Conservation (phyloP, 2,888 invertebrate species). For the Hemistola chrysoprasaria region DNA sequence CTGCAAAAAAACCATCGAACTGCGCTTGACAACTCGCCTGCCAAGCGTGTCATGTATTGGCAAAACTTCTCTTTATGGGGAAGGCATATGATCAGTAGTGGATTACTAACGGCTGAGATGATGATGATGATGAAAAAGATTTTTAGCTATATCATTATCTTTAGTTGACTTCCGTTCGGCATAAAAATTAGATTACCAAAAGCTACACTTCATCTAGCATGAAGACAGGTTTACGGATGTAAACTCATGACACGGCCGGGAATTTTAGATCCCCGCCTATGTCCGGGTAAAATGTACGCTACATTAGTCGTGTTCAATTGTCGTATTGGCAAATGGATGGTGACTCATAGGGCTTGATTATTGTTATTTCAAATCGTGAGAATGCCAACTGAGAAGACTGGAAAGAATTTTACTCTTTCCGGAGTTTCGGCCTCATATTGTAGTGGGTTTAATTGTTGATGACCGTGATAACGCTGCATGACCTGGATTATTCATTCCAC, state of each 20-base stretch:
- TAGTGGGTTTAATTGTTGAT: slow-evolving; percentile 21
- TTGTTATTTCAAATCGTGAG: slow-evolving; percentile 39
- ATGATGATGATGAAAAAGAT: too few species aligned
- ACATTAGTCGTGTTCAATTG: slow-evolving; percentile 20
- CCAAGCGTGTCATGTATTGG: too few species aligned
- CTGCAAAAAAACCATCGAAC: too few species aligned
- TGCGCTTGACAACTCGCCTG: too few species aligned
- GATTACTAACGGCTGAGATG: too few species aligned
- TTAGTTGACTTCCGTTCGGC: too few species aligned
- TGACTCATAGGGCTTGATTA: slow-evolving; percentile 34
- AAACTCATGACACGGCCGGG: slow-evolving; percentile 9
- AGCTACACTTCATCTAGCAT: too few species aligned
- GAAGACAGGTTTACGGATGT: neutral
- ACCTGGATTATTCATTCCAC: neutral
- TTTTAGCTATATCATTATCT: too few species aligned
- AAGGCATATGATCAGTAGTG: too few species aligned
- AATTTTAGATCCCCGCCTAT: slow-evolving; percentile 1
- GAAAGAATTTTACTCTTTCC: slow-evolving; percentile 51
- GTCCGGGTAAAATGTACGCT: slow-evolving; percentile 12
- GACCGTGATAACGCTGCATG: slow-evolving; percentile 10
- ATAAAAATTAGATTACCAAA: too few species aligned
- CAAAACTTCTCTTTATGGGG: too few species aligned
- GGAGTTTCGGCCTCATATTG: slow-evolving; percentile 29
- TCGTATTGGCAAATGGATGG: slow-evolving; percentile 22
- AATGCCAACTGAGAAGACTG: slow-evolving; percentile 27